phyloP scores from a whole-genome alignment of 2,113 vertebrate genomes.

The Phrynosoma platyrhinos region DNA sequence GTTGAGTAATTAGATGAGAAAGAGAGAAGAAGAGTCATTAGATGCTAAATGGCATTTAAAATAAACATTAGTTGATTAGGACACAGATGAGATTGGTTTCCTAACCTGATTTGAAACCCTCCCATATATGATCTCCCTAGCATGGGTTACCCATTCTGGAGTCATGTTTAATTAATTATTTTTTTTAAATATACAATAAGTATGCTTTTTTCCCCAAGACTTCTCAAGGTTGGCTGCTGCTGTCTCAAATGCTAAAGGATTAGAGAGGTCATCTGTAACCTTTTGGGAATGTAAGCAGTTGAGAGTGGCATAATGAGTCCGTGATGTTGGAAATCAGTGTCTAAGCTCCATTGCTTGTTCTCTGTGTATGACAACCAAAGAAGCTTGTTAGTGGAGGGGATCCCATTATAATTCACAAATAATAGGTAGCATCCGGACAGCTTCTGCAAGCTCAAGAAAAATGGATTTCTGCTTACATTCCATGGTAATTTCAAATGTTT shows the following conservation, averaged over 20 bases:
- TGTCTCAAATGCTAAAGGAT: neutral
- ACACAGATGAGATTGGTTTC: constrained; percentile 14
- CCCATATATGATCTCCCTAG: neutral
- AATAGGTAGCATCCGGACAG: neutral
- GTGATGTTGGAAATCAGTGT: neutral
- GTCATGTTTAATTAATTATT: constrained; percentile 4
- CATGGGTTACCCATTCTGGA: constrained; percentile 35
- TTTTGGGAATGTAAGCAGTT: constrained; percentile 15
- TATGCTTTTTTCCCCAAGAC: neutral
- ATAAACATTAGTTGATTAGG: constrained; percentile 25
- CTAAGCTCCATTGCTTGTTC: neutral
- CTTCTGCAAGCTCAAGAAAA: neutral
- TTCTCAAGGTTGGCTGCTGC: constrained; percentile 13
- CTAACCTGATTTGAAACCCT: neutral
- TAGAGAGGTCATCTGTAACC: constrained; percentile 10
- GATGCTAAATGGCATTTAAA: constrained; percentile 28
- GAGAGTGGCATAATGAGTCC: constrained; percentile 5
- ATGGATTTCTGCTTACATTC: neutral
- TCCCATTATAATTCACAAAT: constrained; percentile 1
- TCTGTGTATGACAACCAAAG: constrained; percentile 24
- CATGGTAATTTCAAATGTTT: constrained; percentile 14
- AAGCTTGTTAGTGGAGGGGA: constrained; percentile 28
- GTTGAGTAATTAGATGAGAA: constrained; percentile 28
- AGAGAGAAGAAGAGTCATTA: constrained; percentile 19
- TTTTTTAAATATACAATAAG: neutral